Evolutionary conservation across 2,797 vertebrate species (phyloP).

Genomic region (Psittacula derbiana): DNA sequence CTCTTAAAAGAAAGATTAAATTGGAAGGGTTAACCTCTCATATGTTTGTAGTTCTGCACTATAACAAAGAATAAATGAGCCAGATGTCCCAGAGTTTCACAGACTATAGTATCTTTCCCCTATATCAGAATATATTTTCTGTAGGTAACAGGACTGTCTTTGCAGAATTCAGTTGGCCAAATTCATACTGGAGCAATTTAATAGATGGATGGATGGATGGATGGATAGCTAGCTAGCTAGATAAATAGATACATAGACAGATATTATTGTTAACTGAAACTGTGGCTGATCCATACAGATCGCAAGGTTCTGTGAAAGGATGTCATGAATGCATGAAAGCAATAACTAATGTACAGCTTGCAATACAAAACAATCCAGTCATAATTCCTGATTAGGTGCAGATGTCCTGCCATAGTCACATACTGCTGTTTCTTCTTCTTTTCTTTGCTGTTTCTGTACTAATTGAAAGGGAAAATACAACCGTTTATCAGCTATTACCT

Average conservation of each 20-base stretch:
- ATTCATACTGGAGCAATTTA: not conserved
- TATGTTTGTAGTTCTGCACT: not conserved
- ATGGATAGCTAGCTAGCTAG: not conserved
- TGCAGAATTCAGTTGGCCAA: not conserved
- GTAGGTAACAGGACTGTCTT: not conserved
- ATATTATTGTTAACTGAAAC: not conserved
- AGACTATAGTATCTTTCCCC: not conserved
- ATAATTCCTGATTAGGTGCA: not conserved
- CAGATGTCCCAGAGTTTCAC: not conserved
- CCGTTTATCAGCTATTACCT: not conserved
- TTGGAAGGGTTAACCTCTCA: not conserved
- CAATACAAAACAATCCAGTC: not conserved
- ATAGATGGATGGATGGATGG: not conserved
- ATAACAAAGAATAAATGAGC: not conserved
- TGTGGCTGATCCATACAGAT: not conserved
- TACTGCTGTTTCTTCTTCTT: not conserved
- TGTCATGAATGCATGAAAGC: not conserved
- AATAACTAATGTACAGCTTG: not conserved
- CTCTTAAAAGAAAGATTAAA: not conserved
- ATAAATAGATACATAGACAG: not conserved
- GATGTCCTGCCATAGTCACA: not conserved
- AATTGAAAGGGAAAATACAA: not conserved
- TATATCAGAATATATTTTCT: not conserved
- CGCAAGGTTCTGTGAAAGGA: not conserved
- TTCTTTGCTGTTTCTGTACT: not conserved